A percentile compares a stretch with the other conserved stretches of the same genome.
phyloP scores from a whole-genome alignment of 2,888 invertebrate species.

The Papilio protenor region DNA sequence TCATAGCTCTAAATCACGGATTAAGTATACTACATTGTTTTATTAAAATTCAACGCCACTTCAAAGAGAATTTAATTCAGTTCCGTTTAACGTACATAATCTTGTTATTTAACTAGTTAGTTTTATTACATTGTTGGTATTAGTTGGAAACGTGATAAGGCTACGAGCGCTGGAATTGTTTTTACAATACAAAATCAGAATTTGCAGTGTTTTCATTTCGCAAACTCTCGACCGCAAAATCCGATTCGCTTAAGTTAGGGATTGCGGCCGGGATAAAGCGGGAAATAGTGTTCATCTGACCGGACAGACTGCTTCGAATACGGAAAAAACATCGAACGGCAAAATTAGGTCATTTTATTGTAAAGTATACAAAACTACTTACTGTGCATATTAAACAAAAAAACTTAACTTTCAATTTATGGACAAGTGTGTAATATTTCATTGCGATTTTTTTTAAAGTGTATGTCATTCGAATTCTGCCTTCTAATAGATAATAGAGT shows the following conservation, averaged over 20 bases:
- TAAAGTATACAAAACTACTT: background rate
- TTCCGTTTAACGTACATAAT: background rate
- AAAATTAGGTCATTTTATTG: constrained; percentile 12
- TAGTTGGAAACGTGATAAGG: constrained; percentile 15
- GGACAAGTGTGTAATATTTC: background rate
- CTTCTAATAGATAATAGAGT: no score
- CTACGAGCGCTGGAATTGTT: background rate
- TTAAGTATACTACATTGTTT: background rate
- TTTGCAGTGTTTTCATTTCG: constrained; percentile 18
- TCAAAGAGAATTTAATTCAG: background rate
- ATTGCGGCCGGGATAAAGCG: constrained; percentile 28
- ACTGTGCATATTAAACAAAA: background rate
- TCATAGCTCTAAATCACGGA: no score
- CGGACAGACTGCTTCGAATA: constrained; percentile 12
- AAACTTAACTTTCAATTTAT: background rate
- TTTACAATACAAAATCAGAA: constrained; percentile 16
- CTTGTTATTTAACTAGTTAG: background rate
- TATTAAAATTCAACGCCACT: background rate
- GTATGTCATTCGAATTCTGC: no score
- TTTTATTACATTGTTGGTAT: background rate
- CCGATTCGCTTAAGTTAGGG: constrained; percentile 27
- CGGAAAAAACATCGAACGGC: constrained; percentile 10
- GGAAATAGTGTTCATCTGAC: constrained; percentile 33
- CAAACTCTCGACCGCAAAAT: constrained; percentile 24
- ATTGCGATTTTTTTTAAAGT: background rate